Percentiles rank a stretch among this genome's conserved stretches.
phyloP scores from a whole-genome alignment of 2,113 vertebrate genomes.

The Petaurus breviceps region DNA sequence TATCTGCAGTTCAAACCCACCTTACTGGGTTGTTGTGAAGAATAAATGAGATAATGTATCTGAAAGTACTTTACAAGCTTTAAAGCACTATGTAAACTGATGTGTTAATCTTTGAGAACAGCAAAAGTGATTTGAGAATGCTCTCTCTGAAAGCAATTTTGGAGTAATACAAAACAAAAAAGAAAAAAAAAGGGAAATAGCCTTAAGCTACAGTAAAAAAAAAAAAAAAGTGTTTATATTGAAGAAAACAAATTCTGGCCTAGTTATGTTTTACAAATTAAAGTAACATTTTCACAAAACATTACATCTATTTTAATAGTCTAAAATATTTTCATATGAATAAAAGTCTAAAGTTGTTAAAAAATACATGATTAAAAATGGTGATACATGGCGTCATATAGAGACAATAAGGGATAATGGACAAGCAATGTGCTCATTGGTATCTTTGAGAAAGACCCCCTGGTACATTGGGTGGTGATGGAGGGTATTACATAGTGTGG shows the following conservation, averaged over 20 bases:
- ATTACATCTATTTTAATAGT: neutral
- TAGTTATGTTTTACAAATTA: constrained; percentile 19
- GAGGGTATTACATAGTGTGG: neutral
- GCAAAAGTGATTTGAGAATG: neutral
- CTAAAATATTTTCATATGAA: neutral
- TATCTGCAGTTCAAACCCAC: neutral
- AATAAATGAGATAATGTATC: neutral
- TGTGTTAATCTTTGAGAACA: neutral
- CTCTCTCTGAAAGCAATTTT: neutral
- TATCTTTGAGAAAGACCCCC: neutral
- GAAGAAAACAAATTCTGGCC: neutral
- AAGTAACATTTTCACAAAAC: neutral
- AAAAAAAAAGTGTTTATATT: neutral
- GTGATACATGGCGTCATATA: neutral
- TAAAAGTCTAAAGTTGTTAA: neutral
- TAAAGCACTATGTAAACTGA: neutral
- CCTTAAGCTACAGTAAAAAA: neutral
- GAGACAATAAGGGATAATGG: neutral
- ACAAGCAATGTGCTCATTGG: neutral
- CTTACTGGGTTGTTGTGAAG: neutral
- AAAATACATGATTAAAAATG: neutral
- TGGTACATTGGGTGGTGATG: neutral
- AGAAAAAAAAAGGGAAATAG: neutral
- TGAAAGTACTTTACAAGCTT: neutral
- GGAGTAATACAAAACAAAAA: neutral